A percentile compares a stretch with the other conserved stretches of the same genome.
phyloP scores from a whole-genome alignment of 1,140 invertebrate genomes.

The Zaprionus tsacasi region DNA sequence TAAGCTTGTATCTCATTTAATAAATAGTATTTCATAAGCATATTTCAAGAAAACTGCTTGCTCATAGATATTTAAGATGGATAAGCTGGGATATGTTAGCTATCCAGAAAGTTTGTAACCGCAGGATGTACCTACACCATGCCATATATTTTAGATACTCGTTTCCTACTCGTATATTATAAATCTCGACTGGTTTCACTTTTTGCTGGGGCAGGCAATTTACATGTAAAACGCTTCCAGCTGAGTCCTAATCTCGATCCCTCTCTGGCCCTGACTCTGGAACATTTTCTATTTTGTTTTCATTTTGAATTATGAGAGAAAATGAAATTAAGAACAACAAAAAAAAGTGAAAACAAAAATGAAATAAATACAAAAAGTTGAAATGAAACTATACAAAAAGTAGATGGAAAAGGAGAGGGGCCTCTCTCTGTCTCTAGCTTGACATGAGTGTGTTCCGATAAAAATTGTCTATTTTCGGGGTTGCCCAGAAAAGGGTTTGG shows the following conservation, averaged over 20 bases:
- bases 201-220: constrained; percentile 64
- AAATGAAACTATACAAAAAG: constrained; percentile 28
- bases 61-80: constrained; percentile 26
- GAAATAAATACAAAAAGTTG: constrained; percentile 38
- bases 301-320: constrained; percentile 70
- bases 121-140: constrained; percentile 24
- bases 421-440: constrained; percentile 18
- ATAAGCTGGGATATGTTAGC: neutral
- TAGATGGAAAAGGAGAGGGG: constrained; percentile 5
- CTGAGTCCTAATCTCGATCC: constrained; percentile 36
- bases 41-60: constrained; percentile 20
- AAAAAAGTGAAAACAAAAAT: constrained; percentile 47
- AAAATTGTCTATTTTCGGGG: constrained; percentile 55
- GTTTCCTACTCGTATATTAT: constrained; percentile 37
- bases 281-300: constrained; percentile 58
- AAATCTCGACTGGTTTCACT: constrained; percentile 57
- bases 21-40: neutral
- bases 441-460: constrained; percentile 69
- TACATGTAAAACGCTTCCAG: constrained; percentile 55
- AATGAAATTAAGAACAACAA: constrained; percentile 67
- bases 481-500: constrained; percentile 54
- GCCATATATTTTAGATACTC: neutral
- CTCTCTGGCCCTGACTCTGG: constrained; percentile 22
- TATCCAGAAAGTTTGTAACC: neutral
- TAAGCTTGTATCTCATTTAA: neutral